These are phyloP conservation scores for Callyntrura sp. DNA, from an alignment of 2,888 invertebrate genomes.

Conservation along the genomic window DNA sequence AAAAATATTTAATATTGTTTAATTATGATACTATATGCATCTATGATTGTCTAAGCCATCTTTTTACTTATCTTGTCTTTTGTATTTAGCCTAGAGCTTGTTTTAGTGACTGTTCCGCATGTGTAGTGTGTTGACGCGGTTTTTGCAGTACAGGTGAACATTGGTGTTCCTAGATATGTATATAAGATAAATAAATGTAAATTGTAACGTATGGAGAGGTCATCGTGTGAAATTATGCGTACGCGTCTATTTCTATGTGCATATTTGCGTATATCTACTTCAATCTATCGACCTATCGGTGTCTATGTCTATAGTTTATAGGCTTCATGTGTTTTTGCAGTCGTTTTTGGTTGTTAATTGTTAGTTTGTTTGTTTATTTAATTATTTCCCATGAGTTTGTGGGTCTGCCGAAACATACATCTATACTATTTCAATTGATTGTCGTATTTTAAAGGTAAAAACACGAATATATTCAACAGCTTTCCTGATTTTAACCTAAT, in stretches of 20 bases:
- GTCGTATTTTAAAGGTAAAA: no score
- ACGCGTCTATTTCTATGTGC: background rate
- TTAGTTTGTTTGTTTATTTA: background rate
- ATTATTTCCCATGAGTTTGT: background rate
- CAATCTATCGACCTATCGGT: no score
- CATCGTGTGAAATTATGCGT: conserved; percentile 36
- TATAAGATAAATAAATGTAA: no score
- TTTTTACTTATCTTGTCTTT: no score
- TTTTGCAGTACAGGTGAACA: background rate
- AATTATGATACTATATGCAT: no score
- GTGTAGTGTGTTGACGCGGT: background rate
- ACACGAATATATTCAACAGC: no score
- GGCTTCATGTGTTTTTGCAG: background rate
- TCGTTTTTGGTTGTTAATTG: background rate
- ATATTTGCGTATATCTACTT: background rate
- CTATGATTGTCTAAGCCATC: no score
- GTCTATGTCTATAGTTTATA: background rate
- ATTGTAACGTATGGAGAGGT: background rate
- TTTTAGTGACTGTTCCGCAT: background rate
- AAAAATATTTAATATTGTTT: no score
- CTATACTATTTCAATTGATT: no score
- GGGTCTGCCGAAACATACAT: background rate
- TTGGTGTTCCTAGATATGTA: background rate
- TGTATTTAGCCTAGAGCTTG: no score
- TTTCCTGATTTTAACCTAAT: no score